Percentiles rank a stretch among this genome's conserved stretches.
phyloP scores from a whole-genome alignment of 2,888 invertebrate genomes.

The Molanna angustata region DNA sequence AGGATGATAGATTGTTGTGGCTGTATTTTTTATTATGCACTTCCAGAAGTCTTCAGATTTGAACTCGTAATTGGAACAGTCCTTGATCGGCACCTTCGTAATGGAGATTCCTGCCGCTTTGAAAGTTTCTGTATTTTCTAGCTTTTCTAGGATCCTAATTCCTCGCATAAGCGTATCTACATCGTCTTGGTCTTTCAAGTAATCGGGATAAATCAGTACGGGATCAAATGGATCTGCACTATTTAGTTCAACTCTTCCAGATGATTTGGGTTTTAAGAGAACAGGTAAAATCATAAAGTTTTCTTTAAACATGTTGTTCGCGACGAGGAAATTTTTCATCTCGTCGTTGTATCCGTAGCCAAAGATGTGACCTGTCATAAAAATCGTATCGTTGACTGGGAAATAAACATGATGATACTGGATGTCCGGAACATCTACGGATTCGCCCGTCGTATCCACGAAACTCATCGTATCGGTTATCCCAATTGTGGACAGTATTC shows the following conservation, averaged over 20 bases:
- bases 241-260: conserved; percentile 54
- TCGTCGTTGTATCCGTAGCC: conserved; percentile 39
- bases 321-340: conserved; percentile 37
- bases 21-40: conserved; percentile 56
- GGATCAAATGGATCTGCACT: conserved; percentile 56
- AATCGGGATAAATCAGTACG: conserved; percentile 62
- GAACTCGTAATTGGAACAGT: conserved; percentile 42
- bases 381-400: conserved; percentile 37
- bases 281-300: conserved; percentile 44
- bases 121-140: conserved; percentile 46
- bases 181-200: conserved; percentile 57
- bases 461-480: conserved; percentile 51
- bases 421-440: conserved; percentile 49
- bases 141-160: conserved; percentile 41
- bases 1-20: conserved; percentile 62
- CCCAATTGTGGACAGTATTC: conserved; percentile 46
- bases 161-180: conserved; percentile 45
- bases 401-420: conserved; percentile 47
- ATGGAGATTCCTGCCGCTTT: conserved; percentile 41
- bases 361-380: conserved; percentile 36
- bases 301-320: conserved; percentile 38
- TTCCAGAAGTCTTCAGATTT: conserved; percentile 52
- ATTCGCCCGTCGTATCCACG: conserved; percentile 45
- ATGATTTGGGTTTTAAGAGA: conserved; percentile 50
- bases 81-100: conserved; percentile 39